phyloP scores from a whole-genome alignment of 2,113 vertebrate genomes.

The Esox niger region DNA sequence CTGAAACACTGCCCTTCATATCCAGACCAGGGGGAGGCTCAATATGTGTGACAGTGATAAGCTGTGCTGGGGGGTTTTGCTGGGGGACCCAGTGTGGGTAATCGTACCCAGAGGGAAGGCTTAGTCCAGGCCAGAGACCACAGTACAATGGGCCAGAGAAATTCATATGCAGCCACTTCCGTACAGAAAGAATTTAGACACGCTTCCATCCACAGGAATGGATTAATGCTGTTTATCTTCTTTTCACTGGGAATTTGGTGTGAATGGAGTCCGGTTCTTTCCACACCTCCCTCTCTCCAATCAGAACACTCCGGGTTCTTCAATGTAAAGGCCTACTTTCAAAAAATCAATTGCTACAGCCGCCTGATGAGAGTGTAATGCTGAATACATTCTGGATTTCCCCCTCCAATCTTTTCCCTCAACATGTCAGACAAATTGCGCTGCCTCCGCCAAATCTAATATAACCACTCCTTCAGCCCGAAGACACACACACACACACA shows the following conservation, averaged over 20 bases:
- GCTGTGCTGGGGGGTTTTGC: constrained; percentile 57
- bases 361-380: constrained; percentile 66
- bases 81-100: constrained; percentile 64
- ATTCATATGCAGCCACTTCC: constrained; percentile 53
- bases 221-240: constrained; percentile 69
- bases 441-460: constrained; percentile 68
- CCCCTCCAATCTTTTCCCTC: constrained; percentile 68
- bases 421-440: constrained; percentile 70
- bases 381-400: constrained; percentile 67
- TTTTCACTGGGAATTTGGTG: constrained; percentile 60
- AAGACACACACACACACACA: constrained; percentile 24
- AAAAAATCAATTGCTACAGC: constrained; percentile 68
- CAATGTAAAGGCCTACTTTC: constrained; percentile 53
- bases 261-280: constrained; percentile 52
- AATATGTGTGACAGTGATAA: constrained; percentile 67
- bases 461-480: constrained; percentile 39
- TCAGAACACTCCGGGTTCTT: constrained; percentile 37
- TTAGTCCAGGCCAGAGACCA: constrained; percentile 61
- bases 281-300: constrained; percentile 58
- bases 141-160: constrained; percentile 68
- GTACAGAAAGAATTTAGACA: constrained; percentile 67
- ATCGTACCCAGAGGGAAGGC: constrained; percentile 69
- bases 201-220: constrained; percentile 61
- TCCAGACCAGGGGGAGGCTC: constrained; percentile 29
- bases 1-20: constrained; percentile 41